phyloP scores from a whole-genome alignment of 2,113 vertebrate genomes.

The Chionis minor region DNA sequence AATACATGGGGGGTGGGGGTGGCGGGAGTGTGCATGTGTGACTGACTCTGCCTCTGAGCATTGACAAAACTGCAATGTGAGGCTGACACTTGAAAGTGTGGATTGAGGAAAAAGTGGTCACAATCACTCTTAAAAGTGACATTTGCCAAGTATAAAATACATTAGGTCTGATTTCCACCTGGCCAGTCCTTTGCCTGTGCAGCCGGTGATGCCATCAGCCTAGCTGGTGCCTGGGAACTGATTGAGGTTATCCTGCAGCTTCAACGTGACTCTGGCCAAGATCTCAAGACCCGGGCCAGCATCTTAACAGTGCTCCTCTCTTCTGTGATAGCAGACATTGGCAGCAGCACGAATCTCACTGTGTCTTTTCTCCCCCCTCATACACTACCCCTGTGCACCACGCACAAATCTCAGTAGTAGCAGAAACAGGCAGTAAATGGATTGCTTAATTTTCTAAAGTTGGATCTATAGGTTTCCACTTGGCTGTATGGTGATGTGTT shows the following conservation, averaged over 20 bases:
- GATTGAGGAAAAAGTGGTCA: neutral
- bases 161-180: neutral
- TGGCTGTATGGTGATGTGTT: neutral
- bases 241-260: neutral
- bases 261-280: neutral
- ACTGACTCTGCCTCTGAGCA: neutral
- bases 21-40: accelerated
- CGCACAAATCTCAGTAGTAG: neutral
- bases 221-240: neutral
- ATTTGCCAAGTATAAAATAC: neutral
- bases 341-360: neutral
- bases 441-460: neutral
- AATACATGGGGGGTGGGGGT: neutral
- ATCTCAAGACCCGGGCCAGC: neutral
- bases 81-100: neutral
- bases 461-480: neutral
- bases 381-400: neutral
- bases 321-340: neutral
- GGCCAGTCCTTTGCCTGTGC: neutral
- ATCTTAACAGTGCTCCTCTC: neutral
- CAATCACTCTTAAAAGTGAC: neutral
- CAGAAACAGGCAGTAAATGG: neutral
- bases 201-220: neutral
- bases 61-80: neutral
- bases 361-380: neutral